Evolutionary conservation across 1,140 invertebrate genomes (phyloP).

Genomic region (Melipona quadrifasciata): DNA sequence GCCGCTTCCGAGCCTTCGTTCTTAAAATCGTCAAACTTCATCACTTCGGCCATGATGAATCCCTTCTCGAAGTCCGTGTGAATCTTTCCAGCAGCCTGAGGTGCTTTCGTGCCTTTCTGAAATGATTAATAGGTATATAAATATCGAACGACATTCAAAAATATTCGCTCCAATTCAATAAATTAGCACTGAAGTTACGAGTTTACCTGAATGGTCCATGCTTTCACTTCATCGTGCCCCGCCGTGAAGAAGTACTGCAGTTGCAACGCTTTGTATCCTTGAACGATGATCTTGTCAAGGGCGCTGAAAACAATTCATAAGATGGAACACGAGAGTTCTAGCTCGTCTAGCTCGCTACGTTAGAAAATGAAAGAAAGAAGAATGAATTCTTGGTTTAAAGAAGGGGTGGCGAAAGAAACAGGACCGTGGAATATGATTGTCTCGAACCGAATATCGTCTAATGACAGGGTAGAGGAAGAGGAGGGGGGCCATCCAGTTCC

Average conservation of each 20-base stretch:
- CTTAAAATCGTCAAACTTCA: constrained; percentile 99
- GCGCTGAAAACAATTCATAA: constrained; percentile 83
- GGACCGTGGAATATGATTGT: constrained; percentile 77
- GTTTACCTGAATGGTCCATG: constrained; percentile 98
- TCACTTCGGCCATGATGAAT: constrained; percentile 99
- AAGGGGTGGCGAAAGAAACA: constrained; percentile 47
- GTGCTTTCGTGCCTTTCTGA: constrained; percentile 98
- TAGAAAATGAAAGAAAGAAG: constrained; percentile 22
- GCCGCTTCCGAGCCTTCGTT: constrained; percentile 95
- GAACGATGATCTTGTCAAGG: constrained; percentile 98
- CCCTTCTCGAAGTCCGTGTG: constrained; percentile 99
- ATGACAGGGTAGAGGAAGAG: constrained; percentile 77
- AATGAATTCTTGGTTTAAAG: constrained; percentile 46
- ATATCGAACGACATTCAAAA: not conserved
- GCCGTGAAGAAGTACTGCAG: constrained; percentile 99
- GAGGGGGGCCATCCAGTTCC: constrained; percentile 62
- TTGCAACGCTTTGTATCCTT: constrained; percentile 97
- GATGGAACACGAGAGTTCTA: not conserved
- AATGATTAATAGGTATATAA: constrained; percentile 67
- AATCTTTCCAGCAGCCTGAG: constrained; percentile 98
- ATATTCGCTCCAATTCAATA: not conserved
- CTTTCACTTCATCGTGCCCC: constrained; percentile 99
- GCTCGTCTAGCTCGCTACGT: not conserved
- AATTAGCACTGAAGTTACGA: too few species aligned
- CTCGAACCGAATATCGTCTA: constrained; percentile 78